Evolutionary conservation across 1,140 invertebrate species (phyloP).

Genomic region (Drosophila repletoides): DNA sequence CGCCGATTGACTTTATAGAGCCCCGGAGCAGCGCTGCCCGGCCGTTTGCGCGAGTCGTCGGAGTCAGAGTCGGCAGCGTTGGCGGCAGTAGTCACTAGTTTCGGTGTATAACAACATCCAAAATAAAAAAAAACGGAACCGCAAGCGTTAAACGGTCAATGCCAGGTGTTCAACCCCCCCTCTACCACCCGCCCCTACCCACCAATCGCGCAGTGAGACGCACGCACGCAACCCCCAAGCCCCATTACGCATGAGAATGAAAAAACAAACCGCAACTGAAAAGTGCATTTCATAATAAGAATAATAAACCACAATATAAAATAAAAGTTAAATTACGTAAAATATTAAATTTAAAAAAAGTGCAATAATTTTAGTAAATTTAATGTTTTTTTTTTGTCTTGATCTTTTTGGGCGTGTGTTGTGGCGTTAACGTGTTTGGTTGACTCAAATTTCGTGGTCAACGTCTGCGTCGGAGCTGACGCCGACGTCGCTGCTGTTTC

Average conservation of each 20-base stretch:
- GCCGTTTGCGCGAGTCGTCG: constrained; percentile 34
- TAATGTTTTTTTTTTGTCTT: background rate
- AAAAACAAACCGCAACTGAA: constrained; percentile 16
- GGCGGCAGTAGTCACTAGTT: constrained; percentile 41
- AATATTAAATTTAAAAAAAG: constrained; percentile 6
- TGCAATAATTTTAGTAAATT: constrained; percentile 11
- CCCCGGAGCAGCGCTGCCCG: constrained; percentile 19
- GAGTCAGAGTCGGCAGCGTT: background rate
- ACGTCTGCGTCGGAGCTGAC: constrained; percentile 11
- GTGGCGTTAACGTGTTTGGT: constrained; percentile 36
- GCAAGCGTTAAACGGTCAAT: constrained; percentile 25
- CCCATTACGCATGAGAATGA: background rate
- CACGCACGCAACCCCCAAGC: background rate
- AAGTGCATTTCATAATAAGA: constrained; percentile 13
- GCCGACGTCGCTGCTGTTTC: constrained; percentile 14
- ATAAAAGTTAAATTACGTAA: constrained; percentile 47
- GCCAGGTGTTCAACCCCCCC: background rate
- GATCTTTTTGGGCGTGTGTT: constrained; percentile 18
- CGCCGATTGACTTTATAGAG: constrained; percentile 12
- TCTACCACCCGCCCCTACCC: constrained; percentile 10
- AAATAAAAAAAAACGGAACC: background rate
- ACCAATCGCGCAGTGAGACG: background rate
- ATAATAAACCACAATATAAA: constrained; percentile 12
- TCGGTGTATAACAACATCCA: constrained; percentile 55
- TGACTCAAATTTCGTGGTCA: constrained; percentile 67